Evolutionary conservation across 2,797 vertebrate genomes (phyloP), one percentile per base, ranked within the genome.

Genomic region (Sebastes matsubarae): DNA sequence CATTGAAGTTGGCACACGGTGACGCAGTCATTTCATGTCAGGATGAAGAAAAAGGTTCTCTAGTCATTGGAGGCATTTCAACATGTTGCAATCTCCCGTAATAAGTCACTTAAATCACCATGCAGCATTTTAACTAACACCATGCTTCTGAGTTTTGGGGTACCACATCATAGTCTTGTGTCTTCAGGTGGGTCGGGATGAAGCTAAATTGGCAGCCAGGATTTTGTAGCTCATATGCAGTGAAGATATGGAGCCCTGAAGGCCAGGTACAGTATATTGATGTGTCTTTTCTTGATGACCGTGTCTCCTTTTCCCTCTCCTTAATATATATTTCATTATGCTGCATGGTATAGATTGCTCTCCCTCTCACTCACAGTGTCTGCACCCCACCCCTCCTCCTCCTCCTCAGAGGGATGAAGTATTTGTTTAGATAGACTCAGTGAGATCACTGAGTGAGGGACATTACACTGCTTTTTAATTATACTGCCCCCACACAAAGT

Each of bases 371-470:
- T 68, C 22, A 8, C 30, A 52, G 46, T 50, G 68, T 79, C 52
- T 77, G 27, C 38, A 27, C 13, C 42, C 77, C 38, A 50, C 42
- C 73, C 46, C 55, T 30, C 57, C 29, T 70, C 52, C 25, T 69
- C 24, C 81, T 66, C 75, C 71, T 82, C 71, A 60, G 76, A 84
- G 60, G 74, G 83, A 89, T 89, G 69, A 89, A 82, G 73, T 78
- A 88, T 88, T 89, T 88, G 81, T 88, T 89, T 87, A 82, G 85
- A 74, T 66, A 88, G 84, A 65, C 70, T 82, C 16, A 58, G 79
- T 84, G 77, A 87, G 75, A 80, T 87, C 82, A 70, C 75, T 52
- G 50, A 67, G 71, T 29, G 68, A 52, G 50, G 73, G 46, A 73
- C 66, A 74, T 70, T 27, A 78, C 68, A 57, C 50, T 64, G 63